Evolutionary conservation across 2,888 invertebrate genomes (phyloP).

Genomic region (Mechanitis mazaeus): DNA sequence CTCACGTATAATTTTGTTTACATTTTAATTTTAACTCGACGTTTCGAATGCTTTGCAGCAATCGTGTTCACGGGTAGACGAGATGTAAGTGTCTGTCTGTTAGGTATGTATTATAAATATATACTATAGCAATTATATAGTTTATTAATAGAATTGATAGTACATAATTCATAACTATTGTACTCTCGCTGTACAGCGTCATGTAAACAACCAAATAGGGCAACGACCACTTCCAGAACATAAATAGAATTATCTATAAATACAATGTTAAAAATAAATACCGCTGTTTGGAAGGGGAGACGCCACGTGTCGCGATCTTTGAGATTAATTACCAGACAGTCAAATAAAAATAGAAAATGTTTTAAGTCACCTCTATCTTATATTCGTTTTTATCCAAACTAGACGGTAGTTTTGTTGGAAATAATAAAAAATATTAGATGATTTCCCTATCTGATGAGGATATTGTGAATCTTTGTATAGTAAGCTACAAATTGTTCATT

Average conservation of each 20-base stretch:
- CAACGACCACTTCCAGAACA: constrained; percentile 64
- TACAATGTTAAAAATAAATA: constrained; percentile 62
- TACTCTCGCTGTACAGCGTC: constrained; percentile 45
- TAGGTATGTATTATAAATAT: neutral
- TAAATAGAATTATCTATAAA: constrained; percentile 69
- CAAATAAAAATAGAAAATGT: constrained; percentile 33
- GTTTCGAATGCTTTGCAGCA: no score
- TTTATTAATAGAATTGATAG: no score
- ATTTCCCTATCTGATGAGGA: no score
- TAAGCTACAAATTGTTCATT: constrained; percentile 1
- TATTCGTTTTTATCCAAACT: constrained; percentile 19
- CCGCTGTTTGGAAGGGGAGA: constrained; percentile 46
- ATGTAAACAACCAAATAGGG: constrained; percentile 75
- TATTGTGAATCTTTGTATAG: neutral
- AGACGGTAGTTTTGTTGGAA: constrained; percentile 6
- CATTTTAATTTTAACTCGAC: no score
- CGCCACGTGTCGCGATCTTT: constrained; percentile 54
- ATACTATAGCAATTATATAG: no score
- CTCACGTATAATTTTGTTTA: no score
- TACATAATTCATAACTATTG: no score
- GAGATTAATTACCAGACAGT: constrained; percentile 53
- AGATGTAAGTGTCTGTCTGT: neutral
- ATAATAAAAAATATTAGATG: no score
- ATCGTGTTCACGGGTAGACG: no score
- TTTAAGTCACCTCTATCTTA: constrained; percentile 22